phyloP scores from a whole-genome alignment of 1,140 invertebrate genomes.

The Parapsyche elsis region DNA sequence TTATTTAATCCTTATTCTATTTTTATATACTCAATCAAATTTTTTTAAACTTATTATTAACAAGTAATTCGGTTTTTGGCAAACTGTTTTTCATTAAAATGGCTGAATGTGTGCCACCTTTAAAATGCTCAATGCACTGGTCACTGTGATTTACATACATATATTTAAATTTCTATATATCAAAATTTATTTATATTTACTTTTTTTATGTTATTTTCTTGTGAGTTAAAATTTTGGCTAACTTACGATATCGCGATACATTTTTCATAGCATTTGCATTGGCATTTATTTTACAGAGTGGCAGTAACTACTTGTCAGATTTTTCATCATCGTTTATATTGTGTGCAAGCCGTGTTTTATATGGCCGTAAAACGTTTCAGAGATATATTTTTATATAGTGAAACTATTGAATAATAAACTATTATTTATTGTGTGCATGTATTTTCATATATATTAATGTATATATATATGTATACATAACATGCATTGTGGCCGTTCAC shows the following conservation, averaged over 20 bases:
- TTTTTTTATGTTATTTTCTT: conserved; percentile 15
- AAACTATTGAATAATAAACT: background rate
- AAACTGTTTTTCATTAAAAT: background rate
- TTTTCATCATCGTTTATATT: conserved; percentile 23
- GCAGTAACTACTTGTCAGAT: conserved; percentile 28
- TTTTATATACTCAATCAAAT: background rate
- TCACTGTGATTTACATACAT: background rate
- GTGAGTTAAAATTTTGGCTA: conserved; percentile 39
- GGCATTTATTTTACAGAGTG: conserved; percentile 2
- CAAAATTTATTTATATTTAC: background rate
- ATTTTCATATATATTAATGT: conserved; percentile 21
- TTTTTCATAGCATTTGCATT: background rate
- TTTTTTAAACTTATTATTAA: background rate
- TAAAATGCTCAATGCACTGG: background rate
- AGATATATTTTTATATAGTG: conserved; percentile 40
- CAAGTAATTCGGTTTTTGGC: background rate
- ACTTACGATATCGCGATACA: background rate
- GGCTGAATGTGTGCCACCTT: background rate
- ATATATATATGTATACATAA: conserved; percentile 14
- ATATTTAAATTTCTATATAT: conserved; percentile 5
- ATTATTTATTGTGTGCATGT: background rate
- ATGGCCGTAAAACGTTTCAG: conserved; percentile 1
- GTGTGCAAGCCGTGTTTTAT: background rate
- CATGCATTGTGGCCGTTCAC: background rate
- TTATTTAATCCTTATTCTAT: conserved; percentile 36